Evolutionary conservation across 2,797 vertebrate genomes (phyloP).

Genomic region (Brachymystax lenok): DNA sequence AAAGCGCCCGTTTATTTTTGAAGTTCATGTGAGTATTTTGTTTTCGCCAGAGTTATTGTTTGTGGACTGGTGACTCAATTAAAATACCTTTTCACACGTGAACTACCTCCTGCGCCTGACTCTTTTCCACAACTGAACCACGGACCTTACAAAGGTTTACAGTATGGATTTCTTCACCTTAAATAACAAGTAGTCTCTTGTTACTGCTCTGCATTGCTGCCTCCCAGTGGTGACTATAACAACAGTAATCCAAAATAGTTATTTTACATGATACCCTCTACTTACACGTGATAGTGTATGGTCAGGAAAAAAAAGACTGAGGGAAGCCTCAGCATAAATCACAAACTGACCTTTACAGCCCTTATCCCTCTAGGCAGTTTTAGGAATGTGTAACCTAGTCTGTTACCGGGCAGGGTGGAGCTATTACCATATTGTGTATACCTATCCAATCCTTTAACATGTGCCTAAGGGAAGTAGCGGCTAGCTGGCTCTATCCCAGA

Average conservation of each 20-base stretch:
- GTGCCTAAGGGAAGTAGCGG: background rate
- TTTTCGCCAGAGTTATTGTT: too few relatives aligned
- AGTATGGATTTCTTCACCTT: conserved; percentile 22
- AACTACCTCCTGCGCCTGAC: too few relatives aligned
- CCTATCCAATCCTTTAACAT: background rate
- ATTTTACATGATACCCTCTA: background rate
- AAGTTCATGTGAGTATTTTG: too few relatives aligned
- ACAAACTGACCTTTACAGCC: background rate
- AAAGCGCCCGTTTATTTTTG: too few relatives aligned
- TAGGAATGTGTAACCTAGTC: background rate
- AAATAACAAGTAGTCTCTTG: conserved; percentile 4
- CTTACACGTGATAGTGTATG: background rate
- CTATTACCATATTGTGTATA: conserved; percentile 3
- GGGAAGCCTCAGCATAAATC: background rate
- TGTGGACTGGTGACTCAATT: too few relatives aligned
- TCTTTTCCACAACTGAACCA: too few relatives aligned
- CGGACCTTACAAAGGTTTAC: too few relatives aligned
- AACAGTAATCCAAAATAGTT: background rate
- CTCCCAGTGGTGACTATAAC: conserved; percentile 24
- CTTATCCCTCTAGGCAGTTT: background rate
- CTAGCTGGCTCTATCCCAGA: background rate
- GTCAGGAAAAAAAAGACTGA: background rate
- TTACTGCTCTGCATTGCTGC: conserved; percentile 51
- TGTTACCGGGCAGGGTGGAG: background rate
- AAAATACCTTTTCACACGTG: too few relatives aligned